These are phyloP conservation scores for Tenrec ecaudatus DNA, from an alignment of 2,113 vertebrate species.

Conservation along the genomic window DNA sequence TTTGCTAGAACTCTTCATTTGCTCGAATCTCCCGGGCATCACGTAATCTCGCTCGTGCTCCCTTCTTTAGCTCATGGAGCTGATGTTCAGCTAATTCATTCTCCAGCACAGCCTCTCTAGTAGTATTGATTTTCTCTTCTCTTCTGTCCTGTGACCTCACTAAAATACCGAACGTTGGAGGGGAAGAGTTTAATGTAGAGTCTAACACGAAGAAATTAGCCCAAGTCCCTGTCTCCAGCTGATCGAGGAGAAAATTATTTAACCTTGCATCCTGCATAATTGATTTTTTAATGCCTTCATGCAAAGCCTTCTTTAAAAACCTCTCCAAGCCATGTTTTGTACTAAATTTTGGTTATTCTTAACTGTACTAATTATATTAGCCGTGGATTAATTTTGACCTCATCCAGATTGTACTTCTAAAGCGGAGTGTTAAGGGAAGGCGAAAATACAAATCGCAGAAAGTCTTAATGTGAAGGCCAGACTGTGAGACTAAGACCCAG, in stretches of 20 bases:
- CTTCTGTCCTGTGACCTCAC: slow-evolving; percentile 62
- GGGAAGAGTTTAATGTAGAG: slow-evolving; percentile 61
- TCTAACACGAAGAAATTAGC: slow-evolving; percentile 67
- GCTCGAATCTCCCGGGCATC: background rate
- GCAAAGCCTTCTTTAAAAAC: slow-evolving; percentile 43
- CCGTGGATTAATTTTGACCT: slow-evolving; percentile 36
- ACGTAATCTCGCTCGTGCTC: slow-evolving; percentile 16
- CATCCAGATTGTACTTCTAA: slow-evolving; percentile 21
- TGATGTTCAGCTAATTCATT: slow-evolving; percentile 46
- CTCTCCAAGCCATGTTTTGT: background rate
- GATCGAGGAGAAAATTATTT: slow-evolving; percentile 67
- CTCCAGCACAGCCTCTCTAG: background rate
- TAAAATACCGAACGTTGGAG: slow-evolving; percentile 25
- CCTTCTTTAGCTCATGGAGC: background rate
- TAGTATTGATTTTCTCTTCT: slow-evolving; percentile 54
- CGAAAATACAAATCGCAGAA: slow-evolving; percentile 19
- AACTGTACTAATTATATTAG: background rate
- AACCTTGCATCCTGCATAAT: slow-evolving; percentile 54
- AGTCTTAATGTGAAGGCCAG: background rate
- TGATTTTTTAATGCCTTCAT: slow-evolving; percentile 62
- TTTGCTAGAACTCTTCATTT: background rate
- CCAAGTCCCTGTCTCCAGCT: slow-evolving; percentile 26
- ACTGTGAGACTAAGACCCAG: slow-evolving; percentile 26
- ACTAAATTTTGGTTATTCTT: slow-evolving; percentile 45
- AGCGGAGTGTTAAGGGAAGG: slow-evolving; percentile 4